phyloP scores from a whole-genome alignment of 2,888 invertebrate genomes.

The Mantis religiosa region DNA sequence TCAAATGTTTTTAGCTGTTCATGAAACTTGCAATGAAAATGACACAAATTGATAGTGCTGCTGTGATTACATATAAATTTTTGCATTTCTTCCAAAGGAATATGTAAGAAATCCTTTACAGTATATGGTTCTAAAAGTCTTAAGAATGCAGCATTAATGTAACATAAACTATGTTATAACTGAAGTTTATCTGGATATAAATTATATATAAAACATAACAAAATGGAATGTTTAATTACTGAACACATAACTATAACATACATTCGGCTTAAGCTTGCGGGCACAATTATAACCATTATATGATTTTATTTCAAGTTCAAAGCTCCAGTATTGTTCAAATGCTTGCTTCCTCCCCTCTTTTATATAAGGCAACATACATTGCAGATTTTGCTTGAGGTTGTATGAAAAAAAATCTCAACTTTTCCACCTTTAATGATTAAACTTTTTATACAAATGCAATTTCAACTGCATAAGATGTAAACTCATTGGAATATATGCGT shows the following conservation, averaged over 20 bases:
- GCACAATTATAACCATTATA: background rate
- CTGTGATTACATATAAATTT: too few relatives aligned
- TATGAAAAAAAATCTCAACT: too few relatives aligned
- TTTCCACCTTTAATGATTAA: too few relatives aligned
- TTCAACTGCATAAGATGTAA: too few relatives aligned
- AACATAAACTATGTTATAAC: background rate
- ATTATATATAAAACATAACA: background rate
- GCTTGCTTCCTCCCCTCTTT: too few relatives aligned
- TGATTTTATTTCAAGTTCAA: background rate
- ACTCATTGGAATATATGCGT: too few relatives aligned
- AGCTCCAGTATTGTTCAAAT: too few relatives aligned
- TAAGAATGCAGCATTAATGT: background rate
- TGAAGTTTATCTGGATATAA: background rate
- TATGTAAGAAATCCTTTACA: too few relatives aligned
- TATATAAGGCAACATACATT: too few relatives aligned
- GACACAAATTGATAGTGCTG: too few relatives aligned
- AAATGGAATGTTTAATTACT: background rate
- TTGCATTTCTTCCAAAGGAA: background rate
- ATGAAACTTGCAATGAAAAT: background rate
- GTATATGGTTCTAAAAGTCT: background rate
- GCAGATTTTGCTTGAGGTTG: too few relatives aligned
- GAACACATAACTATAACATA: background rate
- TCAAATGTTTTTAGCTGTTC: background rate
- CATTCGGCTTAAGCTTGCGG: background rate
- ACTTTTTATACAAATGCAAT: too few relatives aligned